Evolutionary conservation across 1,140 invertebrate species (phyloP), one percentile per base, ranked within the genome.

Genomic region (Drepana arcuata): DNA sequence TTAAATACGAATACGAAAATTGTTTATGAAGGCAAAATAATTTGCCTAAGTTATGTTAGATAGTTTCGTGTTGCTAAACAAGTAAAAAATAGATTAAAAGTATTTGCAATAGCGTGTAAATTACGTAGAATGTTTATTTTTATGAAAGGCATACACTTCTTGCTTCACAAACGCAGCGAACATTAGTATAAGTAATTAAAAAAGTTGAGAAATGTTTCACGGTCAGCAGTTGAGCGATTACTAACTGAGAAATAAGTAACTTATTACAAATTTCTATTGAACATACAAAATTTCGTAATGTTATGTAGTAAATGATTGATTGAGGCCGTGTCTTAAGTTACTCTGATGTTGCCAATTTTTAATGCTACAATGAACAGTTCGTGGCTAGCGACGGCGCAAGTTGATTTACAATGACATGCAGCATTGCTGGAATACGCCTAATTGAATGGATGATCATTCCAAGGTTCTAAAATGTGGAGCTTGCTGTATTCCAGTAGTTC

Each of bases 181-280:
- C 7, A 41, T n/a, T 27, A 10, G 16, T 13, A 12, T 9, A 34
- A 28, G 33, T 27, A 48, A 39, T 42, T 42, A 42, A 38, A 41
- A 42, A 10, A 48, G 56, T 57, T 56, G 41, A 49, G 48, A 55
- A 57, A 63, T 40, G 24, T 41, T 63, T 63, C 47, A 61, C 54
- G 60, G 43, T 60, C 34, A 27, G 39, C 29, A 24, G 39, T 37
- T 34, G 29, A 49, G 44, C 37, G 25, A 41, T 40, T 37, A 34
- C 29, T 36, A 28, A 26, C 16, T 32, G 15, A 5, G 35, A 30
- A 48, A 39, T 30, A 38, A 34, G 30, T 29, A 38, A 21, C 39
- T 27, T 23, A 31, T 23, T 25, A 41, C 37, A n/a, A n/a, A n/a
- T n/a, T n/a, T 31, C 15, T 36, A 38, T 44, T 34, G 12, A 40